These are phyloP conservation scores for Onychomys leucogaster DNA, from an alignment of 2,797 vertebrate species.

Conservation along the genomic window DNA sequence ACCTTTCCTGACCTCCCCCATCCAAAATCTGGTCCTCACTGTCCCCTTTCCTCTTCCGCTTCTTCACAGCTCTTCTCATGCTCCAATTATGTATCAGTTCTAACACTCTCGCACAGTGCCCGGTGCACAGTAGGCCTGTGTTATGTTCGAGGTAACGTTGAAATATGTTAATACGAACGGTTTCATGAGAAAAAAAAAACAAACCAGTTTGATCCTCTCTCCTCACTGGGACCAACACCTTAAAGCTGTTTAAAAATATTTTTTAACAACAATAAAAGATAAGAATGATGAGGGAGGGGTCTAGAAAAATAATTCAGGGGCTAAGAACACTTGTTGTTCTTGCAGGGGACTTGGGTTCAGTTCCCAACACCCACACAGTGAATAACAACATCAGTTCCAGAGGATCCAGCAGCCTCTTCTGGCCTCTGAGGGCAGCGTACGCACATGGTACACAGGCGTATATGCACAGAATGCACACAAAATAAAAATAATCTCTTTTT, in stretches of 20 bases:
- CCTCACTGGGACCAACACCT: neutral
- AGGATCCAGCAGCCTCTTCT: too few relatives aligned
- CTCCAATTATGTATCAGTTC: neutral
- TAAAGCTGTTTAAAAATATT: neutral
- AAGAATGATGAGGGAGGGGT: too few relatives aligned
- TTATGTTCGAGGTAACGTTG: neutral
- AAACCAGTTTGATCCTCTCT: neutral
- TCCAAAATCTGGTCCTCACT: neutral
- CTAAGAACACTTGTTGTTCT: too few relatives aligned
- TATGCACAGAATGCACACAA: neutral
- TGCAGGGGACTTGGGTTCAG: neutral
- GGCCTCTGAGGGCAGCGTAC: neutral
- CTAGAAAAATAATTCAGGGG: neutral
- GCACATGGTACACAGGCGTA: neutral
- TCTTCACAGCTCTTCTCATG: neutral
- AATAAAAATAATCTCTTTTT: neutral
- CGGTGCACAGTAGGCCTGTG: neutral
- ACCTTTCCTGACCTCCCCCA: neutral
- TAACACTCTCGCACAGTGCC: neutral
- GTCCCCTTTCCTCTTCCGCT: neutral
- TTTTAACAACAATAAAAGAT: neutral
- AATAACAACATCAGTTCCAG: neutral
- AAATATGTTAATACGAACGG: neutral
- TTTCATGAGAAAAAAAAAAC: too few relatives aligned
- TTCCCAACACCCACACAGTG: neutral